These are phyloP conservation scores for Dinomys branickii DNA, from an alignment of 2,113 vertebrate species.

Conservation along the genomic window DNA sequence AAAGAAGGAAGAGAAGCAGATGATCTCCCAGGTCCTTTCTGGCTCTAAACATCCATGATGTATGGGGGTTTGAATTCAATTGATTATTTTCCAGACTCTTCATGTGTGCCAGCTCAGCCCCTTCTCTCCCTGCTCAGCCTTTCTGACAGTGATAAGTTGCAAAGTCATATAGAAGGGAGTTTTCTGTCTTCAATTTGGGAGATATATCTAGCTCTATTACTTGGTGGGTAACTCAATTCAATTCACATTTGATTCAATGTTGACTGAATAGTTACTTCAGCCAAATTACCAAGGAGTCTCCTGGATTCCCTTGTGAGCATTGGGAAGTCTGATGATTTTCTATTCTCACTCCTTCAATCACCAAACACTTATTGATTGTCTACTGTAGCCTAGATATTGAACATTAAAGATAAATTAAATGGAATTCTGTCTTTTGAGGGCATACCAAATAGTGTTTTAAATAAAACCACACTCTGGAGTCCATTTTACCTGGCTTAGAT, in stretches of 20 bases:
- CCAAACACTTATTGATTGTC: slow-evolving; percentile 64
- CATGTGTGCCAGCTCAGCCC: slow-evolving; percentile 30
- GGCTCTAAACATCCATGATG: slow-evolving; percentile 61
- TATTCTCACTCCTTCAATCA: slow-evolving; percentile 71
- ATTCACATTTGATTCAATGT: slow-evolving; percentile 81
- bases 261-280: slow-evolving; percentile 78
- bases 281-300: slow-evolving; percentile 79
- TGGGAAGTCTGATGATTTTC: slow-evolving; percentile 68
- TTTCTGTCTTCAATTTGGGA: slow-evolving; percentile 73
- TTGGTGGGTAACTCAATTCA: slow-evolving; percentile 81
- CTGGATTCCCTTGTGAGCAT: slow-evolving; percentile 59
- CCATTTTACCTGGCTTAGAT: background rate
- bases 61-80: slow-evolving; percentile 79
- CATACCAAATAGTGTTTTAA: slow-evolving; percentile 44
- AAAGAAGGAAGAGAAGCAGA: slow-evolving; percentile 61
- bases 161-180: slow-evolving; percentile 78
- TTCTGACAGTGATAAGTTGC: slow-evolving; percentile 82
- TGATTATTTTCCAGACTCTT: slow-evolving; percentile 76
- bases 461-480: slow-evolving; percentile 16
- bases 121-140: slow-evolving; percentile 25
- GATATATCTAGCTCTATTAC: slow-evolving; percentile 77
- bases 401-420: slow-evolving; percentile 65
- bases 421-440: slow-evolving; percentile 44
- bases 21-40: slow-evolving; percentile 56
- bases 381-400: slow-evolving; percentile 57